Evolutionary conservation across 2,797 vertebrate genomes (phyloP).

Genomic region (Rhodeus uyekii): DNA sequence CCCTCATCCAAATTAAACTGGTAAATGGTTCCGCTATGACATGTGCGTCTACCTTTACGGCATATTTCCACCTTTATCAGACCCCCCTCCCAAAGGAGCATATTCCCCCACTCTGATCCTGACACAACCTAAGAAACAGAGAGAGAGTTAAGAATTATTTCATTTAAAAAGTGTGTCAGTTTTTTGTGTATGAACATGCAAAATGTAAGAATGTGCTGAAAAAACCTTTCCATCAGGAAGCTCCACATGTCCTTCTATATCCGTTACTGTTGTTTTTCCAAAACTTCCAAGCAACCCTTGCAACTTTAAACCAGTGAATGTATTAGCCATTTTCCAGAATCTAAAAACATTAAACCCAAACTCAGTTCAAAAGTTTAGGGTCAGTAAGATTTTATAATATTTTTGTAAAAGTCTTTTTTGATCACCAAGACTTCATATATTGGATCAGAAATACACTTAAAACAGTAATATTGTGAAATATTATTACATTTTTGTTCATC

Average conservation of each 20-base stretch:
- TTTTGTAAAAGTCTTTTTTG: background rate
- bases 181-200: background rate
- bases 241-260: constrained; percentile 86
- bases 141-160: background rate
- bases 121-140: constrained; percentile 84
- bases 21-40: constrained; percentile 84
- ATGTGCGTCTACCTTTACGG: constrained; percentile 71
- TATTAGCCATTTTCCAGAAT: constrained; percentile 92
- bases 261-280: constrained; percentile 85
- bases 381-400: background rate
- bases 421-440: background rate
- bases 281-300: constrained; percentile 89
- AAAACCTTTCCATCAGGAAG: constrained; percentile 91
- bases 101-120: constrained; percentile 92
- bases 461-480: background rate
- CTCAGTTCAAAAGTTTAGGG: background rate
- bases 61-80: constrained; percentile 90
- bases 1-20: constrained; percentile 88
- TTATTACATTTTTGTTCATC: background rate
- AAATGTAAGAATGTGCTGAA: background rate
- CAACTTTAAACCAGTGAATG: constrained; percentile 90
- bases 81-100: constrained; percentile 91
- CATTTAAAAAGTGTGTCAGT: background rate
- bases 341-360: constrained; percentile 63
- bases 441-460: background rate